These are phyloP conservation scores for Formica selysi DNA, from an alignment of 1,140 invertebrate genomes.

Conservation along the genomic window DNA sequence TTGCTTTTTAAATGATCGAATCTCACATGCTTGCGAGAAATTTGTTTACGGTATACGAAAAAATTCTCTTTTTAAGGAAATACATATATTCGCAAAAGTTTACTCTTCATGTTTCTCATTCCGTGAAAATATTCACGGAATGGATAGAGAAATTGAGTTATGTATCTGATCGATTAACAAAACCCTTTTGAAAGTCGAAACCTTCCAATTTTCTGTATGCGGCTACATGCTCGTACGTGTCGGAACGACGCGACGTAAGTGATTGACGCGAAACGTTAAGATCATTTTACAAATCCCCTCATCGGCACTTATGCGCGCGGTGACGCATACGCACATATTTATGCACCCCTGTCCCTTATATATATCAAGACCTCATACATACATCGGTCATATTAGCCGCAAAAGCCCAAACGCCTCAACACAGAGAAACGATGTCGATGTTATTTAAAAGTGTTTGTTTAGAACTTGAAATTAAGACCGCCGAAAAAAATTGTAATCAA, in stretches of 20 bases:
- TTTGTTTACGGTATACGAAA: not conserved
- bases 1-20: not conserved
- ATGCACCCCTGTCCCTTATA: constrained; percentile 79
- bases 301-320: constrained; percentile 79
- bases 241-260: constrained; percentile 77
- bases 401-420: constrained; percentile 59
- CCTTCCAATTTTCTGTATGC: constrained; percentile 37
- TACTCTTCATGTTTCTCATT: not conserved
- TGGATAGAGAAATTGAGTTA: constrained; percentile 25
- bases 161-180: constrained; percentile 7
- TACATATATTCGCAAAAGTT: not conserved
- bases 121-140: not conserved
- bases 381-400: constrained; percentile 81
- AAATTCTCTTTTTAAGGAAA: not conserved
- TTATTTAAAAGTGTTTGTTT: constrained; percentile 59
- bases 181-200: constrained; percentile 34
- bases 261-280: constrained; percentile 82
- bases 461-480: not conserved
- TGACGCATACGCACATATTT: constrained; percentile 85
- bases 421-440: constrained; percentile 28
- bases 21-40: not conserved
- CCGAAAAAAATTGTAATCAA: not conserved
- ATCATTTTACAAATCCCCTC: constrained; percentile 84
- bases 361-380: constrained; percentile 79
- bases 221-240: constrained; percentile 12